phyloP scores from a whole-genome alignment of 2,888 invertebrate species.

The Embidobia sp. region DNA sequence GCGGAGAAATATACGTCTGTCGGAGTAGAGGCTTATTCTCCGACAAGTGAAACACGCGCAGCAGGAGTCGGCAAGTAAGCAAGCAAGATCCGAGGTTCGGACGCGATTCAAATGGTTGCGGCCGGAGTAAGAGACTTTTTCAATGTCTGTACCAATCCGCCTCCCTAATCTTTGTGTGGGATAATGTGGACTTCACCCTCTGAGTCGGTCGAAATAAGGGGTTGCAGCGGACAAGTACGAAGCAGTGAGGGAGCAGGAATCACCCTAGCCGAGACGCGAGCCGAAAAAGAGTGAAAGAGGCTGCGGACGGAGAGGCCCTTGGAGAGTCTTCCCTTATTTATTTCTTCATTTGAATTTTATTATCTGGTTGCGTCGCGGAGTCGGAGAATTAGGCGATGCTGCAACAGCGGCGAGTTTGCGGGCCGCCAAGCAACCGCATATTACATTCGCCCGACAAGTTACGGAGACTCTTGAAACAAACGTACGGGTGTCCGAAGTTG shows the following conservation, averaged over 20 bases:
- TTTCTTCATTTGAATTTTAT: slow-evolving; percentile 80
- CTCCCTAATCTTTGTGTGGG: slow-evolving; percentile 68
- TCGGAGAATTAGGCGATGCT: slow-evolving; percentile 46
- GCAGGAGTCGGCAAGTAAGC: neutral
- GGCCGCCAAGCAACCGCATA: slow-evolving; percentile 74
- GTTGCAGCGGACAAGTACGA: slow-evolving; percentile 78
- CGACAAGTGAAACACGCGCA: too few species aligned
- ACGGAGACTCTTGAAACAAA: slow-evolving; percentile 75
- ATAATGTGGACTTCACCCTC: slow-evolving; percentile 71
- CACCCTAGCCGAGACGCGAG: slow-evolving; percentile 68
- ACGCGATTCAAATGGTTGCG: slow-evolving; percentile 45
- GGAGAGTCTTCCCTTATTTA: slow-evolving; percentile 72
- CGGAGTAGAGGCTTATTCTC: too few species aligned
- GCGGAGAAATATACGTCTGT: too few species aligned
- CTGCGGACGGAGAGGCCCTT: slow-evolving; percentile 68
- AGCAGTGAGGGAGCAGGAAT: slow-evolving; percentile 70
- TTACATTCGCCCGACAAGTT: slow-evolving; percentile 73
- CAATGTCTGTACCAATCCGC: slow-evolving; percentile 69
- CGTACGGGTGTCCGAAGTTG: slow-evolving; percentile 73
- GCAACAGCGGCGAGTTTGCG: too few species aligned
- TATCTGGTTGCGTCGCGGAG: slow-evolving; percentile 77
- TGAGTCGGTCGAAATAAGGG: slow-evolving; percentile 75
- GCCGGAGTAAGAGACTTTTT: slow-evolving; percentile 61
- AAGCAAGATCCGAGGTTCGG: slow-evolving; percentile 17
- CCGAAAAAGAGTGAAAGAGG: slow-evolving; percentile 61